These are phyloP conservation scores for Subacronicta megacephala DNA, from an alignment of 2,888 invertebrate species.

Conservation along the genomic window DNA sequence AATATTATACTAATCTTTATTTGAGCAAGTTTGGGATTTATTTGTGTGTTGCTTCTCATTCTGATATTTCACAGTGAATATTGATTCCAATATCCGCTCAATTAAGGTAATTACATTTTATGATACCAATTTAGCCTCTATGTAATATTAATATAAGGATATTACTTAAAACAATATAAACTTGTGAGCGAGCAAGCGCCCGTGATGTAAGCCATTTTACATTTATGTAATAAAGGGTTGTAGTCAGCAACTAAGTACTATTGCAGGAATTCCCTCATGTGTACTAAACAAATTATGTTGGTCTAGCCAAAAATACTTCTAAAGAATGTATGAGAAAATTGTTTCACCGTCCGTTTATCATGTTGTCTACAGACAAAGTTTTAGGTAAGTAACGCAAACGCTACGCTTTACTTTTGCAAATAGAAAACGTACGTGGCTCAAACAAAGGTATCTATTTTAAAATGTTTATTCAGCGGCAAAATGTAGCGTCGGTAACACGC, in stretches of 20 bases:
- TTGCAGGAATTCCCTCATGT: slow-evolving; percentile 32
- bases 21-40: slow-evolving; percentile 10
- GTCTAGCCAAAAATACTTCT: slow-evolving; percentile 47
- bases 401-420: slow-evolving; percentile 14
- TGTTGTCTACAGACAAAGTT: slow-evolving; percentile 47
- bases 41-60: too few species aligned
- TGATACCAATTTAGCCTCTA: neutral
- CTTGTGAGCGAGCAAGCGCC: slow-evolving; percentile 2
- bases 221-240: slow-evolving; percentile 10
- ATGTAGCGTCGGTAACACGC: slow-evolving; percentile 38
- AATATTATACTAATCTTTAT: slow-evolving; percentile 30
- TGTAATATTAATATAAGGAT: neutral
- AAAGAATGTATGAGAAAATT: slow-evolving; percentile 54
- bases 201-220: slow-evolving; percentile 12
- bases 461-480: slow-evolving; percentile 58
- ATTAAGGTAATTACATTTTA: slow-evolving; percentile 1
- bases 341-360: slow-evolving; percentile 50
- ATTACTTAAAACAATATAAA: slow-evolving; percentile 3
- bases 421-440: slow-evolving; percentile 32
- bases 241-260: slow-evolving; percentile 33
- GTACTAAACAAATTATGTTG: slow-evolving; percentile 45
- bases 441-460: slow-evolving; percentile 52
- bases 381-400: slow-evolving; percentile 39
- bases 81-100: neutral
- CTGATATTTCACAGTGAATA: neutral